Evolutionary conservation across 1,140 invertebrate genomes (phyloP).

Genomic region (Solenopsis invicta): DNA sequence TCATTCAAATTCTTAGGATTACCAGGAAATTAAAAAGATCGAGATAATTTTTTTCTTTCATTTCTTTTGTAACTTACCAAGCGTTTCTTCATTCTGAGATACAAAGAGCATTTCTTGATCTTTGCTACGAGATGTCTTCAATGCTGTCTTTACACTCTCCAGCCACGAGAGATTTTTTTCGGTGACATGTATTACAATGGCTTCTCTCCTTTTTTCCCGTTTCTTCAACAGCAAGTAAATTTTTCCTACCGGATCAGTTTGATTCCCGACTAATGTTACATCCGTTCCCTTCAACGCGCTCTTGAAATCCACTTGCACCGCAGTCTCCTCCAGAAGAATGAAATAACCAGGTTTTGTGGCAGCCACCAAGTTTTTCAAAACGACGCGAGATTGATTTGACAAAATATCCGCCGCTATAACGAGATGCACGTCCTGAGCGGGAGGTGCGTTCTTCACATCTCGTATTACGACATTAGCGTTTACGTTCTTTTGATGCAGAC

Average conservation of each 20-base stretch:
- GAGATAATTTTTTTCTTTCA: too few relatives aligned
- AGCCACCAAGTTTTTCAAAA: conserved; percentile 88
- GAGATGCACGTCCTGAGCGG: conserved; percentile 90
- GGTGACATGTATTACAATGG: conserved; percentile 88
- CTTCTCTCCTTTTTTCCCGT: conserved; percentile 83
- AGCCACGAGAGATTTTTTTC: conserved; percentile 84
- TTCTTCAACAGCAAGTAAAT: conserved; percentile 88
- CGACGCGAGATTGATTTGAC: too few relatives aligned
- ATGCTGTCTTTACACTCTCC: too few relatives aligned
- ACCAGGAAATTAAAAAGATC: background rate
- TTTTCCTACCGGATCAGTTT: conserved; percentile 87
- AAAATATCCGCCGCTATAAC: too few relatives aligned
- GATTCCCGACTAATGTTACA: conserved; percentile 87
- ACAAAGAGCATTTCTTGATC: conserved; percentile 91
- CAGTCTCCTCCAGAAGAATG: conserved; percentile 92
- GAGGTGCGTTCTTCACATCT: too few relatives aligned
- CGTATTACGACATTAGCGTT: too few relatives aligned
- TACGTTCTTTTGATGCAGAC: too few relatives aligned
- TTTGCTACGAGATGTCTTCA: conserved; percentile 75
- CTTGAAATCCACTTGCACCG: conserved; percentile 85
- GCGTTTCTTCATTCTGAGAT: conserved; percentile 89
- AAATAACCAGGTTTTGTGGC: conserved; percentile 92
- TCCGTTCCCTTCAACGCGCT: conserved; percentile 78
- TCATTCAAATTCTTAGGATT: background rate
- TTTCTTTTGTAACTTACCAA: conserved; percentile 79